phyloP scores from a whole-genome alignment of 2,888 invertebrate genomes.

The Eilema griseolum region DNA sequence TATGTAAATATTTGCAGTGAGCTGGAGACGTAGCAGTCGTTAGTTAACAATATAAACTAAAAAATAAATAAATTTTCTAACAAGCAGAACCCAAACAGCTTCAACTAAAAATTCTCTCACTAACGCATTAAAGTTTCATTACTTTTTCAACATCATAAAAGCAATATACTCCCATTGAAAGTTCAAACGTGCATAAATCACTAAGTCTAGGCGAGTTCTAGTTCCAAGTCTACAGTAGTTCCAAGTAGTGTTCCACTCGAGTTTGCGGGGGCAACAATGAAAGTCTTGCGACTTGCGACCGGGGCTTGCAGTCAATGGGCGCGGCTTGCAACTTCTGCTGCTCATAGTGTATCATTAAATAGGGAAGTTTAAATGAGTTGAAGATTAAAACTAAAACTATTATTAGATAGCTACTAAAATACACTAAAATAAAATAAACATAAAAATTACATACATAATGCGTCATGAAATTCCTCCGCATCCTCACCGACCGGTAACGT shows the following conservation, averaged over 20 bases:
- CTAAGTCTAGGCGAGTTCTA: constrained; percentile 37
- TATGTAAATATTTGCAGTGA: too few species aligned
- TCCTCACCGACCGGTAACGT: too few species aligned
- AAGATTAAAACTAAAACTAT: not conserved
- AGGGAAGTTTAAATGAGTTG: constrained; percentile 32
- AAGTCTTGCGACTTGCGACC: constrained; percentile 38
- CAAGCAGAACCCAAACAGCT: constrained; percentile 15
- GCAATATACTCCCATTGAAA: constrained; percentile 48
- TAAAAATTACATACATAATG: too few species aligned
- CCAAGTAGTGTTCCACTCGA: constrained; percentile 40
- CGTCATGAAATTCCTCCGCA: too few species aligned
- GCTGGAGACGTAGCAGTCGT: too few species aligned
- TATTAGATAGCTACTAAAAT: too few species aligned
- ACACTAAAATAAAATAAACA: too few species aligned
- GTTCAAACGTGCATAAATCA: constrained; percentile 53
- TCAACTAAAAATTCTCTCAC: constrained; percentile 22
- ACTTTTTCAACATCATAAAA: constrained; percentile 52
- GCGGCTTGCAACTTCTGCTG: constrained; percentile 26
- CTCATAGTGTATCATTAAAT: constrained; percentile 43
- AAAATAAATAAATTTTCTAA: not conserved
- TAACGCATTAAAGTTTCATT: constrained; percentile 35
- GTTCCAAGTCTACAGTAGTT: constrained; percentile 33
- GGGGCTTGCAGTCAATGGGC: constrained; percentile 19
- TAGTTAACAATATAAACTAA: too few species aligned
- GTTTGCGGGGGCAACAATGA: constrained; percentile 49